Evolutionary conservation across 2,797 vertebrate genomes (phyloP).

Genomic region (Coranthus polyacanthus): DNA sequence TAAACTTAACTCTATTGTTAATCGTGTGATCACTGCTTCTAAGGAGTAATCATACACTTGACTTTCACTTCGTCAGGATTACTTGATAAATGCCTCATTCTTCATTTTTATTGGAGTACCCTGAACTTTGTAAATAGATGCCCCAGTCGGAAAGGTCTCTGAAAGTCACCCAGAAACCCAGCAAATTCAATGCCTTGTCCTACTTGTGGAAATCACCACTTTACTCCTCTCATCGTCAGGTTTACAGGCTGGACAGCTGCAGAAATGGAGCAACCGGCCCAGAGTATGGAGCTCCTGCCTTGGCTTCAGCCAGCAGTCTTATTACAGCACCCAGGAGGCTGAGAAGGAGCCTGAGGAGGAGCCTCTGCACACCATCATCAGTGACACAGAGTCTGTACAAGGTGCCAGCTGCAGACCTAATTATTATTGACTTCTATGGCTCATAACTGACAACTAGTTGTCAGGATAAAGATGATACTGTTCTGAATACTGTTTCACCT

Average conservation of each 20-base stretch:
- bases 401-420: conserved; percentile 77
- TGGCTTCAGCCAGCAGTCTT: conserved; percentile 48
- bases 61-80: neutral
- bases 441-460: neutral
- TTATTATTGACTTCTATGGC: accelerated
- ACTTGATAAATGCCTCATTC: neutral
- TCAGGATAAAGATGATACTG: neutral
- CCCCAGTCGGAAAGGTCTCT: no score
- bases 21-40: neutral
- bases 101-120: neutral
- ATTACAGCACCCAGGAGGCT: conserved; percentile 89
- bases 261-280: conserved; percentile 32
- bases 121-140: neutral
- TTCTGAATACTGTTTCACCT: conserved; percentile 9
- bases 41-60: neutral
- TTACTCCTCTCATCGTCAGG: conserved; percentile 29
- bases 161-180: neutral
- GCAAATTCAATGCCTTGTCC: neutral
- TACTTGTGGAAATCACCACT: no score
- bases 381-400: conserved; percentile 89
- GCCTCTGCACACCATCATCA: conserved; percentile 89
- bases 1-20: no score
- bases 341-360: conserved; percentile 87
- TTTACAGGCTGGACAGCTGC: conserved; percentile 27
- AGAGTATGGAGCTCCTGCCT: conserved; percentile 60